These are phyloP conservation scores for Protonemura montana DNA, from an alignment of 2,888 invertebrate genomes.

Conservation along the genomic window DNA sequence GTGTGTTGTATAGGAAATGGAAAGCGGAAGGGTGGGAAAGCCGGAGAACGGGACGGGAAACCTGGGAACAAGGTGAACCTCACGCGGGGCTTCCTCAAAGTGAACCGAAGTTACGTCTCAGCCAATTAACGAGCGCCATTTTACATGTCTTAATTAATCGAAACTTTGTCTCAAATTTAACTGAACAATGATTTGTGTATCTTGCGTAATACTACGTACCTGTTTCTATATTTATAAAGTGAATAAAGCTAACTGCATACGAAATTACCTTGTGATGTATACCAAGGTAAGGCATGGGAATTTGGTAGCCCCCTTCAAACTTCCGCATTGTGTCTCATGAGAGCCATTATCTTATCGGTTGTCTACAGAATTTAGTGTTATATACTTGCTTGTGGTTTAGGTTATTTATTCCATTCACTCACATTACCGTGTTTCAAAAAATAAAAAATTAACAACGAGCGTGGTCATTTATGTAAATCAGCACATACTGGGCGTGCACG, in stretches of 20 bases:
- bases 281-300: not conserved
- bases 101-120: not conserved
- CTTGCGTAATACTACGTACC: too few relatives aligned
- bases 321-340: not conserved
- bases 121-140: not conserved
- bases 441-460: not conserved
- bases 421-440: not conserved
- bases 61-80: not conserved
- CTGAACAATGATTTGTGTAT: not conserved
- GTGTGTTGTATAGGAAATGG: not conserved
- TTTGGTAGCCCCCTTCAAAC: not conserved
- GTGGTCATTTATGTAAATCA: not conserved
- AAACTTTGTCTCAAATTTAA: not conserved
- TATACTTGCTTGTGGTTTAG: not conserved
- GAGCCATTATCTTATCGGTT: not conserved
- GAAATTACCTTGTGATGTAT: not conserved
- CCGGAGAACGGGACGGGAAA: not conserved
- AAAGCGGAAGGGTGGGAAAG: not conserved
- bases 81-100: not conserved
- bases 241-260: not conserved
- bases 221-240: not conserved
- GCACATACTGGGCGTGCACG: not conserved
- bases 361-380: not conserved
- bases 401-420: not conserved
- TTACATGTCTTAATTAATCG: not conserved